Conservation (phyloP, 2,797 vertebrate species). For the Dicrostonyx torquatus region DNA sequence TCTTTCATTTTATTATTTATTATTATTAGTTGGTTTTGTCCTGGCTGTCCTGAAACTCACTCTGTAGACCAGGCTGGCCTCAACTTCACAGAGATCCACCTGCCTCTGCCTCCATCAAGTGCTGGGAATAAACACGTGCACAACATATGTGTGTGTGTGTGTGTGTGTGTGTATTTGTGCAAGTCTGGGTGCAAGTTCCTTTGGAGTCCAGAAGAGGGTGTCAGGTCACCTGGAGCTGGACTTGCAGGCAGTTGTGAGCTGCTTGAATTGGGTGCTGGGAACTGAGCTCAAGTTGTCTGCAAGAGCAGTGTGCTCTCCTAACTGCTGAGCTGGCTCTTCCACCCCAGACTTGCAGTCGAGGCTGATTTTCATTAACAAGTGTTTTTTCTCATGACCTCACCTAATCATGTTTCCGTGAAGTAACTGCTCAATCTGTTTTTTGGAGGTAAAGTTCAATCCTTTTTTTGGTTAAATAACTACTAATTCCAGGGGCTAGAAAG, state of each 20-base stretch:
- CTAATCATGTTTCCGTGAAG: not conserved
- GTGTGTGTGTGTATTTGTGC: not conserved
- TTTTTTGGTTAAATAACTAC: slow-evolving; percentile 61
- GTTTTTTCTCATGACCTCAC: not conserved
- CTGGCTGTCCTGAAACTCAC: too few species aligned
- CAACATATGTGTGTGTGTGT: not conserved
- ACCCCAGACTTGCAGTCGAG: not conserved
- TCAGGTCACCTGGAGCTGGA: not conserved
- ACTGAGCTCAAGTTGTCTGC: not conserved
- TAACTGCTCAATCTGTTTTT: slow-evolving; percentile 50
- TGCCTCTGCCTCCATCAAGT: too few species aligned
- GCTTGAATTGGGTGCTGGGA: not conserved
- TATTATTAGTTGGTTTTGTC: too few species aligned
- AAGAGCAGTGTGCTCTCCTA: not conserved
- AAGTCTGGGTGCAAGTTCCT: too few species aligned
- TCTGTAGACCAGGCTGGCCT: too few species aligned
- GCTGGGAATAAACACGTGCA: too few species aligned
- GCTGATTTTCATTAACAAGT: slow-evolving; percentile 31
- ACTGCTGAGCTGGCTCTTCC: not conserved
- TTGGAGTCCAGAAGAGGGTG: not conserved
- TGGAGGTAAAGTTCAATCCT: slow-evolving; percentile 16
- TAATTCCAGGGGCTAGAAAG: not conserved
- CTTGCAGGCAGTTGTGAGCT: not conserved
- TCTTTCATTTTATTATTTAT: not conserved
- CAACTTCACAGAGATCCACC: too few species aligned